Conservation (phyloP, 1,140 invertebrate species). For the Lysiphlebus fabarum region DNA sequence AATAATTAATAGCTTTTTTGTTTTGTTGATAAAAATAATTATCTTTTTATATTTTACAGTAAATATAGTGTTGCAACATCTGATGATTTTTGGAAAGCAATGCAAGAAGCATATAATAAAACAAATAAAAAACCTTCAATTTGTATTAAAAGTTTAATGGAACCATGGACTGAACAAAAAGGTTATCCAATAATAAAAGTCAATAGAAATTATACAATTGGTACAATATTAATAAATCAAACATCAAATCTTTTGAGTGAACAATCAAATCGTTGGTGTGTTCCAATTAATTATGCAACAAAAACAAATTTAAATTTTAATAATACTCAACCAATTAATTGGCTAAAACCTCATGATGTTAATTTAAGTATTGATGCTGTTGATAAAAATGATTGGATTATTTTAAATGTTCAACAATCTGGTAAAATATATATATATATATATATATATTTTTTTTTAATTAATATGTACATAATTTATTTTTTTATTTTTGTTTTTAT, state of each 20-base stretch:
- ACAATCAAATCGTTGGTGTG: constrained; percentile 42
- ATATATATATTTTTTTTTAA: constrained; percentile 12
- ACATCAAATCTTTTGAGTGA: constrained; percentile 52
- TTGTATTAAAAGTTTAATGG: constrained; percentile 56
- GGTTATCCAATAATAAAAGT: constrained; percentile 67
- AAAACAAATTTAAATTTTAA: constrained; percentile 43
- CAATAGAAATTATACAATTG: constrained; percentile 47
- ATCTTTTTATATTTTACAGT: constrained; percentile 32
- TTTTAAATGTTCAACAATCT: constrained; percentile 56
- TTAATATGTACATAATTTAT: not conserved
- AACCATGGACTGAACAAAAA: constrained; percentile 69
- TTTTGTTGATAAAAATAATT: constrained; percentile 2
- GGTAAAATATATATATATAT: constrained; percentile 42
- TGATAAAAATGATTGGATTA: constrained; percentile 51
- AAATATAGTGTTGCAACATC: constrained; percentile 60
- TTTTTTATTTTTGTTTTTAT: constrained; percentile 16
- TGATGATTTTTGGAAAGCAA: constrained; percentile 65
- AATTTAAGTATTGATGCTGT: constrained; percentile 43
- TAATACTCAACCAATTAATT: constrained; percentile 43
- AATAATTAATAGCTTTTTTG: not conserved
- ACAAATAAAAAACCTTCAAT: constrained; percentile 38
- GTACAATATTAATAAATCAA: constrained; percentile 50
- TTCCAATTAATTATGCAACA: constrained; percentile 55
- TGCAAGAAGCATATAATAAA: constrained; percentile 59
- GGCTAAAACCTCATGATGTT: constrained; percentile 39